Base-by-base conservation (phyloP, 2,888 invertebrate species). In the Calameuta filiformis region DNA sequence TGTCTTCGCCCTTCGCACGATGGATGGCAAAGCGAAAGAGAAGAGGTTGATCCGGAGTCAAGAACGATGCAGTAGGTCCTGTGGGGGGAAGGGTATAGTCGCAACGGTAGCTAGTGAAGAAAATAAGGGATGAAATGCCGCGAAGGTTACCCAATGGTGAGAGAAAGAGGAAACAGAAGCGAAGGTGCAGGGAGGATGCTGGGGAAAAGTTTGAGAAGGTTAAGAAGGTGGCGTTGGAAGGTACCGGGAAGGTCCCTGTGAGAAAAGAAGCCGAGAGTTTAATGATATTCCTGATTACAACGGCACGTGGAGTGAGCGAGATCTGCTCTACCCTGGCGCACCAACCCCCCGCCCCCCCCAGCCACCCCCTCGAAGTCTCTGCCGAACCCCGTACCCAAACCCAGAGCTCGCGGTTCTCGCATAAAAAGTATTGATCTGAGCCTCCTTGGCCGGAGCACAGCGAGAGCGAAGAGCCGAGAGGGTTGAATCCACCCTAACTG, bases 261-360 rank as follows among this genome's bases (percentile, higher is more conserved):
- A 83, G 86, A 78, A 86, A 86, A 87, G 88, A 87, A 90, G 87
- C 87, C 89, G 89, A 89, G 90, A 90, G 90, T 91, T 91, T 91
- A 91, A 91, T 91, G 91, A 91, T 91, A 91, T 91, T 91, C 90
- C 91, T 91, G 90, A 91, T 91, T 91, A 91, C 90, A 87, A 85
- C 84, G 87, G 89, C 90, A 90, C 91, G 89, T 89, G 89, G 88
- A 87, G 87, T 86, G 86, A 82, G 83, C 82, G 76, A 73, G 56
- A 69, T 33, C 40, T 15, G 73, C 75, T 78, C 56, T 33, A 30
- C 35, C 75, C 31, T 75, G 35, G 12, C 35, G 34, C 15, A 23
- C 73, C 34, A 12, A 15, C 12, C 73, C 73, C 35, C 4, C 4
- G 4, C 79, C 31, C 74, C 76, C 82, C 79, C 77, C 79, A n/a